A percentile compares a stretch with the other conserved stretches of the same genome.
These are phyloP conservation scores for Keiferia lycopersicella DNA, from an alignment of 2,888 invertebrate species.

Conservation along the genomic window DNA sequence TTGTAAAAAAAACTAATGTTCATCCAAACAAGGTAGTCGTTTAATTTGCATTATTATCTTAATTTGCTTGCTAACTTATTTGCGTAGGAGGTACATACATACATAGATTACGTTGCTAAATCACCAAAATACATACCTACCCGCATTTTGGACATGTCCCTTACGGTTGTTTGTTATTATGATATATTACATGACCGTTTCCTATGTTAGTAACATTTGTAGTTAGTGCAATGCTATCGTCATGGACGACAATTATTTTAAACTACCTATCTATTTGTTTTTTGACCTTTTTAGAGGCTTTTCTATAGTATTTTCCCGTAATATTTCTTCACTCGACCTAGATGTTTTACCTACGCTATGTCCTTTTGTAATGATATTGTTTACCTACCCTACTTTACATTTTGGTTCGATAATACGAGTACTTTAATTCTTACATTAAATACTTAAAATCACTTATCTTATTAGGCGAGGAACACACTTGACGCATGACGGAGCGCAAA, in stretches of 20 bases:
- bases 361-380: too few species aligned
- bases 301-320: slow-evolving; percentile 6
- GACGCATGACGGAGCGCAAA: too few species aligned
- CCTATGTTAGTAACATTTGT: background rate
- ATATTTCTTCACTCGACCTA: background rate
- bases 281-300: slow-evolving; percentile 17
- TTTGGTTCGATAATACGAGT: too few species aligned
- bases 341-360: background rate
- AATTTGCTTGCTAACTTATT: background rate
- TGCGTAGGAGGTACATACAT: background rate
- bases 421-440: too few species aligned
- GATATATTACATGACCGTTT: background rate
- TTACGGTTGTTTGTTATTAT: background rate
- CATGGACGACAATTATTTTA: slow-evolving; percentile 19
- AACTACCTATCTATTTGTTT: slow-evolving; percentile 4
- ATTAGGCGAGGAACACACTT: too few species aligned
- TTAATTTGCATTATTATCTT: background rate
- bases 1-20: too few species aligned
- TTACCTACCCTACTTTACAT: too few species aligned
- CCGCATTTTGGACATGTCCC: slow-evolving; percentile 1
- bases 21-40: too few species aligned
- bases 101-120: slow-evolving; percentile 4
- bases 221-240: background rate
- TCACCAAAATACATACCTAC: slow-evolving; percentile 1
- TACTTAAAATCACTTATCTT: too few species aligned